A percentile compares a stretch with the other conserved stretches of the same genome.
Evolutionary conservation across 2,888 invertebrate species (phyloP).

Genomic region (Osedax frankpressi): DNA sequence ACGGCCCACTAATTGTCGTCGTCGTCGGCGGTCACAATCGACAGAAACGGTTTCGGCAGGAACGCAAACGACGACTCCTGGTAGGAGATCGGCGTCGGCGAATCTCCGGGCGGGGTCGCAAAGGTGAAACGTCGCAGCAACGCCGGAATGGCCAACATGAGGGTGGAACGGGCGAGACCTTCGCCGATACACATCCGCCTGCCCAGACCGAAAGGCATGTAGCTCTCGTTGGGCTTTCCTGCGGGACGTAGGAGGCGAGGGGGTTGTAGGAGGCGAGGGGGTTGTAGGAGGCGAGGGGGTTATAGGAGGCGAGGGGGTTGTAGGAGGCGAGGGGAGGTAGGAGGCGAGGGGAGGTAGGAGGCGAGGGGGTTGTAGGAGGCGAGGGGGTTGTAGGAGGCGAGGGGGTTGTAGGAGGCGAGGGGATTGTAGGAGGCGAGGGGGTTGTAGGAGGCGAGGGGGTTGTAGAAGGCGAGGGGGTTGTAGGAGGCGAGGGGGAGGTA

Average conservation of each 20-base stretch:
- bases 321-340: not conserved
- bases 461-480: too few relatives aligned
- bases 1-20: too few relatives aligned
- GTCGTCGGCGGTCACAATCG: not conserved
- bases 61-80: constrained; percentile 6
- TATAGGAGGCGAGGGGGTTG: constrained; percentile 3
- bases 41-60: constrained; percentile 1
- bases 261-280: not conserved
- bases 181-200: constrained; percentile 18
- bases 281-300: not conserved
- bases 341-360: too few relatives aligned
- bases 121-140: constrained; percentile 6
- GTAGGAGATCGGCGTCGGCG: not conserved
- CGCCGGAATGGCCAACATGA: constrained; percentile 12
- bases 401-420: too few relatives aligned
- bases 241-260: not conserved
- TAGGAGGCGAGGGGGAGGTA: too few relatives aligned
- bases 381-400: too few relatives aligned
- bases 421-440: too few relatives aligned
- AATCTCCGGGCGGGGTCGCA: not conserved
- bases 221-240: not conserved
- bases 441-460: too few relatives aligned
- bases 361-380: too few relatives aligned
- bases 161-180: not conserved
- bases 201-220: constrained; percentile 14